Conservation (phyloP, 1,140 invertebrate species). For the Epicauta chinensis region DNA sequence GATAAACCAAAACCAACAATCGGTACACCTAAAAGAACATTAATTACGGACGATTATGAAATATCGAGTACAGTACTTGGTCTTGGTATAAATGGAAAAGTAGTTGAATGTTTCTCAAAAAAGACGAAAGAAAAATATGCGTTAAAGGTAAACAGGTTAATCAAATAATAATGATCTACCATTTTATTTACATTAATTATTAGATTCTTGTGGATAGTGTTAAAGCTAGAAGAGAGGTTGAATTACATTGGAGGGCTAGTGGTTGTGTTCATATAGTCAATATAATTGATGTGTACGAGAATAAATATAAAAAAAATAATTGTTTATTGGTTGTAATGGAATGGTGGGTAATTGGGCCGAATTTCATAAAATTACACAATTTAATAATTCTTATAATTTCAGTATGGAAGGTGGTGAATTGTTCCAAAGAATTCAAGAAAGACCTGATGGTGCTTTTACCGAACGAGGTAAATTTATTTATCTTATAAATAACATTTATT, state of each 20-base stretch:
- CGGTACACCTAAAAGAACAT: conserved; percentile 60
- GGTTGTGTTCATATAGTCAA: conserved; percentile 89
- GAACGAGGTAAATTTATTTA: conserved; percentile 79
- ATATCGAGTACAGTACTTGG: conserved; percentile 93
- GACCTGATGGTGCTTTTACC: conserved; percentile 88
- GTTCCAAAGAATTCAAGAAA: conserved; percentile 93
- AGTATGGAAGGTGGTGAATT: conserved; percentile 97
- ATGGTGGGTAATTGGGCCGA: conserved; percentile 61
- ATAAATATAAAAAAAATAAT: conserved; percentile 80
- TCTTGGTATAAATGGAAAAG: conserved; percentile 97
- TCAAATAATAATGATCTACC: neutral
- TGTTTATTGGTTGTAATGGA: conserved; percentile 97
- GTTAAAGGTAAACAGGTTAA: conserved; percentile 70
- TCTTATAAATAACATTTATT: too few species aligned
- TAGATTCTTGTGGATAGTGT: conserved; percentile 85
- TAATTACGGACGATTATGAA: conserved; percentile 88
- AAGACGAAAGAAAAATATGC: conserved; percentile 72
- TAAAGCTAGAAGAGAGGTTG: conserved; percentile 91
- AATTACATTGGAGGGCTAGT: conserved; percentile 89
- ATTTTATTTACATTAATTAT: conserved; percentile 26
- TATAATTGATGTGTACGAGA: conserved; percentile 95
- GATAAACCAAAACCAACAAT: conserved; percentile 12
- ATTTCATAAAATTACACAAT: conserved; percentile 1
- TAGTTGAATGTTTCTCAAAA: conserved; percentile 68
- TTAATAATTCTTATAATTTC: conserved; percentile 29